Evolutionary conservation across 2,888 invertebrate genomes (phyloP).

Genomic region (Parnassius glacialis): DNA sequence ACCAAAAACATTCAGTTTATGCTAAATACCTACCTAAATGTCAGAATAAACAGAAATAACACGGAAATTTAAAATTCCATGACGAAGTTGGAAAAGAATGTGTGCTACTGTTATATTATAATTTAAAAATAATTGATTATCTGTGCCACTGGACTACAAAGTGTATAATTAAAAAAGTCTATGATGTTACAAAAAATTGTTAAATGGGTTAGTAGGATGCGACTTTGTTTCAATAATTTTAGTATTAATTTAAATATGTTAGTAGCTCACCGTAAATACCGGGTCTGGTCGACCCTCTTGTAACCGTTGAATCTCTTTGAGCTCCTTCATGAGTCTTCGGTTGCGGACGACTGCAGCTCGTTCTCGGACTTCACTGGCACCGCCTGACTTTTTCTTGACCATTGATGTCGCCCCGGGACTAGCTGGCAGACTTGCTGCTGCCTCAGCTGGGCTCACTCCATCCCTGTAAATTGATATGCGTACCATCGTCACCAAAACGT

Average conservation of each 20-base stretch:
- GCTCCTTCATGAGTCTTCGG: conserved; percentile 92
- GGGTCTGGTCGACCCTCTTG: conserved; percentile 86
- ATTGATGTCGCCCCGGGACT: conserved; percentile 75
- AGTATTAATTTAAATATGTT: no score
- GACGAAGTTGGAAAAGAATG: conserved; percentile 1
- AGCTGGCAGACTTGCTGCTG: conserved; percentile 68
- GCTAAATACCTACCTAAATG: not conserved
- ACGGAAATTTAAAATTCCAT: not conserved
- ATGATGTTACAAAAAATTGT: not conserved
- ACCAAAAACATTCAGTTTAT: no score
- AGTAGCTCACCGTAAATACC: conserved; percentile 83
- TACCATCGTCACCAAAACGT: not conserved
- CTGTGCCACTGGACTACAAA: not conserved
- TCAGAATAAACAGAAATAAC: not conserved
- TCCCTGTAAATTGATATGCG: conserved; percentile 51
- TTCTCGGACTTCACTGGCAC: conserved; percentile 64
- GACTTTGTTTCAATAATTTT: not conserved
- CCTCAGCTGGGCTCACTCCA: conserved; percentile 74
- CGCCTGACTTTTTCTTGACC: conserved; percentile 67
- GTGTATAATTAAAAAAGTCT: not conserved
- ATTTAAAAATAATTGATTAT: not conserved
- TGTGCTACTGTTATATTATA: not conserved
- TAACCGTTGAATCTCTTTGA: conserved; percentile 88
- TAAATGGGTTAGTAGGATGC: not conserved
- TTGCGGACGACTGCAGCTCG: conserved; percentile 82